These are phyloP conservation scores for Molossus molossus DNA, from an alignment of 2,797 vertebrate species.

Conservation along the genomic window DNA sequence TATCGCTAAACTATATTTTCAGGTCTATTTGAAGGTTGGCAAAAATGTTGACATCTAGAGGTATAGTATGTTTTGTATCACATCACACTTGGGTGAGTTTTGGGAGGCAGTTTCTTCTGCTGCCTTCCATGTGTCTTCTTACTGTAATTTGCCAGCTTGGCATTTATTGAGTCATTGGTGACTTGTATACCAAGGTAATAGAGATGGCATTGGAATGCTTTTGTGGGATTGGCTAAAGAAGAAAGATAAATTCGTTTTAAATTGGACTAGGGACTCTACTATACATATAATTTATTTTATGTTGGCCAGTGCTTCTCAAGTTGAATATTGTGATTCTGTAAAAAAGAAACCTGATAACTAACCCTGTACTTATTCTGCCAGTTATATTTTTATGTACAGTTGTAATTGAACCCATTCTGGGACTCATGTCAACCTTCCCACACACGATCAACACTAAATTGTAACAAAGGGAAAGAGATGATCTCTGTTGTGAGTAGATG, in stretches of 20 bases:
- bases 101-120: not conserved
- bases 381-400: conserved; percentile 80
- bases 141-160: conserved; percentile 24
- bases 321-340: not conserved
- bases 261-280: not conserved
- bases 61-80: not conserved
- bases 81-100: not conserved
- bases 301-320: not conserved
- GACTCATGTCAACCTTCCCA: conserved; percentile 68
- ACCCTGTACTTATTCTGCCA: conserved; percentile 56
- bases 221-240: not conserved
- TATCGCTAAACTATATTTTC: not conserved
- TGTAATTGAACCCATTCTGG: conserved; percentile 82
- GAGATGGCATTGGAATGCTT: not conserved
- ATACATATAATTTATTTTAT: not conserved
- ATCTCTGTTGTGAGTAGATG: conserved; percentile 79
- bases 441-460: conserved; percentile 79
- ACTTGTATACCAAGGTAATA: not conserved
- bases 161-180: conserved; percentile 26
- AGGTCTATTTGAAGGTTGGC: not conserved
- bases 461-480: conserved; percentile 76
- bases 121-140: not conserved
- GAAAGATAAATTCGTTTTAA: conserved; percentile 42
- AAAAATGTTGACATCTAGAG: not conserved
- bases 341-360: conserved; percentile 13